Percentiles rank a stretch among this genome's conserved stretches.
These are phyloP conservation scores for Betta splendens DNA, from an alignment of 2,797 vertebrate species.

Conservation along the genomic window DNA sequence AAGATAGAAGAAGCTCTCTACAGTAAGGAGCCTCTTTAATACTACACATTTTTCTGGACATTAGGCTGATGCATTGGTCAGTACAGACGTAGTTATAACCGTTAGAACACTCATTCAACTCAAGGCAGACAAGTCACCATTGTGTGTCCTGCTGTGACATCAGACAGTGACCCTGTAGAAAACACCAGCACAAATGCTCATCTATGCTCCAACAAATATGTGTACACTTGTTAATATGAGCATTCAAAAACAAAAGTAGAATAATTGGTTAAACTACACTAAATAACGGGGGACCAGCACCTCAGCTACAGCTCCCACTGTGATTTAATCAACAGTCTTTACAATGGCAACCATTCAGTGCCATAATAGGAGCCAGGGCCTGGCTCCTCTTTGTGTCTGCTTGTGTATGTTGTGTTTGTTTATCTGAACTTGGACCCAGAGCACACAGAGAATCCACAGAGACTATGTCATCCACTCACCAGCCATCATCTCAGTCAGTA, in stretches of 20 bases:
- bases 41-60: background rate
- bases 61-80: conserved; percentile 11
- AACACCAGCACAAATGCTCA: conserved; percentile 21
- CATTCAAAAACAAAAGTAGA: background rate
- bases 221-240: background rate
- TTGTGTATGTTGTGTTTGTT: conserved; percentile 65
- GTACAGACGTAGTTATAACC: background rate
- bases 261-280: conserved; percentile 1
- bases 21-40: background rate
- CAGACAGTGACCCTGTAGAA: conserved; percentile 41
- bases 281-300: background rate
- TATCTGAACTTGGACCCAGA: conserved; percentile 51
- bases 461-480: too few species aligned
- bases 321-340: conserved; percentile 42
- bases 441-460: conserved; percentile 68
- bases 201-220: background rate
- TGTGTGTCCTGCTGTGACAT: conserved; percentile 73
- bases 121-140: conserved; percentile 63
- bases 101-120: conserved; percentile 40
- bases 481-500: conserved; percentile 33
- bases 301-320: conserved; percentile 23
- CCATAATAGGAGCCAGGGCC: conserved; percentile 74
- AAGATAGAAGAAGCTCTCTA: too few species aligned
- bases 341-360: conserved; percentile 77
- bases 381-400: conserved; percentile 71